Evolutionary conservation across 2,113 vertebrate species (phyloP).

Genomic region (Reinhardtius hippoglossoides): DNA sequence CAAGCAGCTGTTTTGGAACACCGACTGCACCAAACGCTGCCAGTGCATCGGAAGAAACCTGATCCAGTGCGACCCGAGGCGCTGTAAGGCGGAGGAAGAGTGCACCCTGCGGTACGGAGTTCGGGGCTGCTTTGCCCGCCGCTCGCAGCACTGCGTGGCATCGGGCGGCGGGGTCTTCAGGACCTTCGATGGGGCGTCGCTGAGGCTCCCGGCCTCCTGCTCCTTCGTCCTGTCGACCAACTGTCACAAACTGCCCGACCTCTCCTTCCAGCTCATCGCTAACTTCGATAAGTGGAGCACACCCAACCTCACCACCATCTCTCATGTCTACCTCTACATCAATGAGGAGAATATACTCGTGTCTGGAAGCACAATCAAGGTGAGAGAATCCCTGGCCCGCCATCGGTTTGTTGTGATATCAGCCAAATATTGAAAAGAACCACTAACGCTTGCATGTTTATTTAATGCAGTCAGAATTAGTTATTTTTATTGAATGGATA

Average conservation of each 20-base stretch:
- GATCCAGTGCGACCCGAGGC: constrained; percentile 94
- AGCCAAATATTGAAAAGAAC: no score
- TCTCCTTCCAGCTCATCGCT: constrained; percentile 98
- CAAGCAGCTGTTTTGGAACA: constrained; percentile 97
- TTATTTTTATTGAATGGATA: not conserved
- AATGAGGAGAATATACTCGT: constrained; percentile 99
- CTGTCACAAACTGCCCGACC: constrained; percentile 96
- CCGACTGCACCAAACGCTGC: constrained; percentile 95
- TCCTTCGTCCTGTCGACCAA: constrained; percentile 98
- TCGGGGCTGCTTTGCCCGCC: constrained; percentile 91
- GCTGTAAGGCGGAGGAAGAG: constrained; percentile 94
- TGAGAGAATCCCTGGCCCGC: constrained; percentile 54
- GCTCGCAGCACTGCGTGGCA: constrained; percentile 91
- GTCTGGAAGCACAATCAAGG: constrained; percentile 94
- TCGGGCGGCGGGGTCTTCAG: constrained; percentile 94
- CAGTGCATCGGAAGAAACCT: constrained; percentile 97
- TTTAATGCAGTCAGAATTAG: not conserved
- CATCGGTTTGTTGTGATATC: not conserved
- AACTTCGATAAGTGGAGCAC: constrained; percentile 98
- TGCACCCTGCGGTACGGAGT: constrained; percentile 88
- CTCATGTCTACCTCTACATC: constrained; percentile 96
- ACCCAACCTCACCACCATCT: constrained; percentile 96
- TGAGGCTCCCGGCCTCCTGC: constrained; percentile 95
- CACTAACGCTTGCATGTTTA: no score
- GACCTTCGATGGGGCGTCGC: constrained; percentile 95